Conservation (phyloP, 2,888 invertebrate genomes). For the Meteorus cinctellus region DNA sequence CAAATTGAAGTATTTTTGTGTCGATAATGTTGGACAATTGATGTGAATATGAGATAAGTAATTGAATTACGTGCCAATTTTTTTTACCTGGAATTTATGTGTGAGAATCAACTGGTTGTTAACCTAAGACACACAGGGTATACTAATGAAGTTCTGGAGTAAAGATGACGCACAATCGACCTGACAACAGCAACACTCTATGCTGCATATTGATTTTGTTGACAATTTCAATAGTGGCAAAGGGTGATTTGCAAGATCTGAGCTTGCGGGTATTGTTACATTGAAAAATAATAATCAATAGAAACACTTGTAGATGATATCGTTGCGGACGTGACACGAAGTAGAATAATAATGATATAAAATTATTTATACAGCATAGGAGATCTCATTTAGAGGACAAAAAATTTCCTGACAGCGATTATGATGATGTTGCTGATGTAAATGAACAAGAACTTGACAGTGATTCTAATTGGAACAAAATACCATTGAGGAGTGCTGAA, state of each 20-base stretch:
- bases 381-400: slow-evolving; percentile 52
- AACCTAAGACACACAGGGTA: neutral
- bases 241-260: slow-evolving; percentile 47
- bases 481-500: slow-evolving; percentile 46
- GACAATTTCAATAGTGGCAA: slow-evolving; percentile 37
- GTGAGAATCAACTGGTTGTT: slow-evolving; percentile 12
- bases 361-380: slow-evolving; percentile 37
- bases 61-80: neutral
- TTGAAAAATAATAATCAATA: slow-evolving; percentile 1
- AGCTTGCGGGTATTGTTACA: slow-evolving; percentile 53
- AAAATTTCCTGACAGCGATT: slow-evolving; percentile 57
- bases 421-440: slow-evolving; percentile 59
- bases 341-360: neutral
- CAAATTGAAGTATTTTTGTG: neutral
- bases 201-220: slow-evolving; percentile 54
- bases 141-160: slow-evolving; percentile 52
- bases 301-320: neutral
- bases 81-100: neutral
- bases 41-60: neutral
- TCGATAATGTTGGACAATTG: neutral
- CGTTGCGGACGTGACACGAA: too few species aligned
- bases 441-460: slow-evolving; percentile 58
- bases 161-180: slow-evolving; percentile 55
- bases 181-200: slow-evolving; percentile 44
- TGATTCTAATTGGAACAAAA: slow-evolving; percentile 50